Base-by-base conservation (phyloP, 2,113 vertebrate species). In the Thryonomys swinderianus region DNA sequence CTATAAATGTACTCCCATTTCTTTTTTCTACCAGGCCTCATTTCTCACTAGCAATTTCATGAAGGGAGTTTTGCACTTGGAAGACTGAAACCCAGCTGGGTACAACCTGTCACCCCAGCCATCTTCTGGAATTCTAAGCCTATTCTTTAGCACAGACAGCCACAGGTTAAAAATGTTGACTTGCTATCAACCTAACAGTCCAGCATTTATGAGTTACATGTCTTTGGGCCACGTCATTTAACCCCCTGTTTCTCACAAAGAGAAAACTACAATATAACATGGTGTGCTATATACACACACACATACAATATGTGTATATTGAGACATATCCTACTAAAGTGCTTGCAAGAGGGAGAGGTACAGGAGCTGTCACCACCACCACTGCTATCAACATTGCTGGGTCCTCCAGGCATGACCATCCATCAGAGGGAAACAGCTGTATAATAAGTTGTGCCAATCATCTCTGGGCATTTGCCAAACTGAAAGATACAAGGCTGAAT, bases 21-120 rank as follows among this genome's bases (percentile, higher is more conserved):
- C 94, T 82, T 95, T 90, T 82, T 95, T 55, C 83, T 74, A 62
- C 42, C 23, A 76, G 92, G n/a, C 0, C 37, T 91, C 8, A 55
- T 67, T 88, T 89, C 61, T 88, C 21, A 79, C 62, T 45, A 91
- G 16, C 27, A 93, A 40, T 81, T 67, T 74, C 11, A 64, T 2
- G 21, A 90, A 79, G 10, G 1, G 1, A 40, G 5, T 45, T 87
- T 73, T 25, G 21, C 37, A 80, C 27, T 48, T 69, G 20, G 21
- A 89, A 59, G 7, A 85, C 2, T 8, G 34, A 81, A 81, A 71
- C 40, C 30, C 81, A 66, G 25, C 23, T 32, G 37, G 20, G 16
- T 4, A 85, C 34, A 92, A 73, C 3, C 17, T 84, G 32, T 7
- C 48, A 42, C 53, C 10, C 18, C 30, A 82, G 53, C 2, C 13